phyloP scores from a whole-genome alignment of 1,140 invertebrate genomes.

The Megalopta genalis region DNA sequence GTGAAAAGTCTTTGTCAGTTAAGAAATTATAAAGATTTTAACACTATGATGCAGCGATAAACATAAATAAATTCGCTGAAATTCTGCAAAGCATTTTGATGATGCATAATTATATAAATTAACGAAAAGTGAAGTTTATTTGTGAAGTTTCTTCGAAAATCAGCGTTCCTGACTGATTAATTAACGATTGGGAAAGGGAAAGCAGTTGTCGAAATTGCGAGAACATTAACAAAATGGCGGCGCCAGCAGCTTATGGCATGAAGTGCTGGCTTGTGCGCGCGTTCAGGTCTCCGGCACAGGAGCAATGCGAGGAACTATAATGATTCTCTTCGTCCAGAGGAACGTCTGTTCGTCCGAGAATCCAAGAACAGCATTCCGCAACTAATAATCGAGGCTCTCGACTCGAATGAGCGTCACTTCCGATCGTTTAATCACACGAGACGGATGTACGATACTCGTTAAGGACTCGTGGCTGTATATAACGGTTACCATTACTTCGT shows the following conservation, averaged over 20 bases:
- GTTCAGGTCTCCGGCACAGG: background rate
- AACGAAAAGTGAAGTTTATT: no score
- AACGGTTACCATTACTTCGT: slow-evolving; percentile 2
- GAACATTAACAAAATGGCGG: no score
- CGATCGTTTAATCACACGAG: background rate
- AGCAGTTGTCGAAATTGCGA: no score
- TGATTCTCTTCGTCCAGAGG: background rate
- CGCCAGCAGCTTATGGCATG: background rate
- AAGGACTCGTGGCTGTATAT: slow-evolving; percentile 24
- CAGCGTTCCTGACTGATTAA: no score
- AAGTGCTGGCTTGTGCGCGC: background rate
- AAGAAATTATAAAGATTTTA: no score
- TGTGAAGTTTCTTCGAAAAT: no score
- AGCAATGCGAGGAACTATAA: background rate
- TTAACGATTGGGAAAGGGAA: no score
- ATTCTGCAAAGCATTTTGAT: no score
- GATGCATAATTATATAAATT: no score
- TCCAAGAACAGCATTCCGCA: background rate
- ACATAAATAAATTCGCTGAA: no score
- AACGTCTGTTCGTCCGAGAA: background rate
- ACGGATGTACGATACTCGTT: slow-evolving; percentile 5
- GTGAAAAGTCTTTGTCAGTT: no score
- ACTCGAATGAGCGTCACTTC: background rate
- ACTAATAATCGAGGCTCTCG: background rate
- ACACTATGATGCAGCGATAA: no score